Conservation (phyloP, 2,888 invertebrate species). For the Drosophila quinaria region DNA sequence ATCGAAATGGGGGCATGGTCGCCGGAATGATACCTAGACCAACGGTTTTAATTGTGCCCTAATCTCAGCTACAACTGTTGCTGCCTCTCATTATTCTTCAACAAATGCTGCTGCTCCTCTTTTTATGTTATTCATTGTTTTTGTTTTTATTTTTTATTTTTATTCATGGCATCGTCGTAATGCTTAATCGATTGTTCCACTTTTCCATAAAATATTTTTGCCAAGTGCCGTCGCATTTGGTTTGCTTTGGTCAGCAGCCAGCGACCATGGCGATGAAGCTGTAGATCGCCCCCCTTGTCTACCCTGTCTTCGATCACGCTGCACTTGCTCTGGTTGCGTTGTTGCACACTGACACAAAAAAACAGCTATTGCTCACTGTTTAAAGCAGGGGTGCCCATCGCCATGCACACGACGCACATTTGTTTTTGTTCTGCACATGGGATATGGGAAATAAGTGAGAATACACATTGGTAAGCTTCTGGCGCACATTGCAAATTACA, state of each 20-base stretch:
- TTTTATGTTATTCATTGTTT: not conserved
- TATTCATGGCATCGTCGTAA: slow-evolving; percentile 63
- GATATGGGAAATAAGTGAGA: no score
- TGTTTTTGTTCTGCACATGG: no score
- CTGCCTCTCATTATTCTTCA: slow-evolving; percentile 10
- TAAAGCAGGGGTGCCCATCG: no score
- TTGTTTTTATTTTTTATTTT: slow-evolving; percentile 16
- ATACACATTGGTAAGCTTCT: no score
- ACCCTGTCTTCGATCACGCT: slow-evolving; percentile 9
- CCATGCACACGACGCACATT: no score
- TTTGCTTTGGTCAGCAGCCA: slow-evolving; percentile 23
- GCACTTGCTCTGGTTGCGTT: slow-evolving; percentile 58
- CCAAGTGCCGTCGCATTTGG: slow-evolving; percentile 80
- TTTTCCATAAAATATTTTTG: slow-evolving; percentile 84
- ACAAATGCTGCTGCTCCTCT: not conserved
- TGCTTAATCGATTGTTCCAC: slow-evolving; percentile 83
- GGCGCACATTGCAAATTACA: no score
- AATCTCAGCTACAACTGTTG: slow-evolving; percentile 5
- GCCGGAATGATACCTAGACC: not conserved
- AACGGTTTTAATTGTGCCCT: slow-evolving; percentile 6
- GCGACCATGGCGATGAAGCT: slow-evolving; percentile 36
- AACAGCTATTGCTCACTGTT: not conserved
- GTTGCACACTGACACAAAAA: slow-evolving; percentile 41
- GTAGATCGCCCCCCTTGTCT: not conserved
- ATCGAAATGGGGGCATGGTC: not conserved